Base-by-base conservation (phyloP, 2,113 vertebrate genomes). In the Petromus typicus region DNA sequence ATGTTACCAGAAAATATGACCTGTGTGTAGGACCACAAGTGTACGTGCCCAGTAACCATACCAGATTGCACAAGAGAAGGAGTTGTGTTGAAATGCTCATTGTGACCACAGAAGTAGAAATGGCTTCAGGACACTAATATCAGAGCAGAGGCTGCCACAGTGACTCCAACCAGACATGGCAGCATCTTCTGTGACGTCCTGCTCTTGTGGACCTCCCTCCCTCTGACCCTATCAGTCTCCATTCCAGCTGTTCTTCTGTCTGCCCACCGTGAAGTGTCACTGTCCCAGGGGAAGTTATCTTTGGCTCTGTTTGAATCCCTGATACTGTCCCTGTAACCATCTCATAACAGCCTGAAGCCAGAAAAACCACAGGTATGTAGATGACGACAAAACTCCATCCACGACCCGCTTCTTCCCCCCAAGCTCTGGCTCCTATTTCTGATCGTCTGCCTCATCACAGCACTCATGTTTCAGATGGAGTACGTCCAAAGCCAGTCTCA, bases 391-490 rank as follows among this genome's bases (percentile, higher is more conserved):
- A 54, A 69, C 9, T 85, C 57, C 7, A 48, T 20, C 82, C 22
- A 48, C 48, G 45, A 37, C 11, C 61, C 57, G 0, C 17, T 66
- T 59, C 40, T 57, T 82, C 37, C 48, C 57, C 61, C 23, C 43
- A 17, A n/a, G 40, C 30, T 59, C 67, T 76, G 37, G 61, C 79
- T 97, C 79, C 1, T 40, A 56, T 95, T 95, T 91, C 89, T 40
- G 73, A 69, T 54, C 43, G 10, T 86, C 78, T 79, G 27, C 61
- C 91, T 66, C 51, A 51, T 80, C 45, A 37, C 66, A 86, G 40
- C 57, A 64, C 14, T 69, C 79, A 37, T 16, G 83, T 93, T 91
- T 92, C 61, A 56, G 30, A 71, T 56, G 67, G 75, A 95, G 61
- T 37, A 14, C 9, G 51, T 79, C 86, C 94, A 92, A 88, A 92